Base-by-base conservation (phyloP, 2,797 vertebrate species). In the Melanotaenia pygmaea region DNA sequence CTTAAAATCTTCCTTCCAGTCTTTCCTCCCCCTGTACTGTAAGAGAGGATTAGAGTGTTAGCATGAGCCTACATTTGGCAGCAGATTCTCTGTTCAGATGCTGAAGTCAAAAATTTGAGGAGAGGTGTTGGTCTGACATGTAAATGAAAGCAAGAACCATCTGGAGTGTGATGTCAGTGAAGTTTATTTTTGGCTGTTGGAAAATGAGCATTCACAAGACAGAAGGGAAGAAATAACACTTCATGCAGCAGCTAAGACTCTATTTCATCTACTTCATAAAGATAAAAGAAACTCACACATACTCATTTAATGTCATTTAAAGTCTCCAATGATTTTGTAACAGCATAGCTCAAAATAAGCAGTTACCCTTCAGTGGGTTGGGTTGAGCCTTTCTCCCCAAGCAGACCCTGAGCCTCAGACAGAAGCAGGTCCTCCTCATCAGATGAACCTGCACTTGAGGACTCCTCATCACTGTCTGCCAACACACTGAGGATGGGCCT, bases 381-480 rank as follows among this genome's bases (percentile, higher is more conserved):
- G 0, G 70, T 79, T 6, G 64, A 76, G 13, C 86, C 86, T 67
- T 94, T 93, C n/a, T 97, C 96, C 22, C 94, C 94, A 0, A 66
- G 40, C 1, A 30, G 65, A 71, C 94, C 93, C 32, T 77, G 13
- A 13, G 91, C 82, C 66, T 97, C 95, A 20, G 91, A 76, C 1
- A 89, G 13, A 1, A 89, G n/a, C 1, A 80, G 20, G 1, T 97
- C 96, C 11, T 97, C 96, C 64, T 97, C 96, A 0, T 98, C 97
- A 0, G 96, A 96, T 6, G 96, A 97, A 12, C 94, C 96, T 0
- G 96, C 96, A 0, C 96, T 97, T 79, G 96, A 97, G 0, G 96
- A 97, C 83, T 97, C 96, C 0, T 96, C 96, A 0, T 97, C 97
- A 0, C 96, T 97, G 90, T 97, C 95, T 1, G 95, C 95, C 86